Evolutionary conservation across 2,888 invertebrate species (phyloP).

Genomic region (Aporophyla nigra): DNA sequence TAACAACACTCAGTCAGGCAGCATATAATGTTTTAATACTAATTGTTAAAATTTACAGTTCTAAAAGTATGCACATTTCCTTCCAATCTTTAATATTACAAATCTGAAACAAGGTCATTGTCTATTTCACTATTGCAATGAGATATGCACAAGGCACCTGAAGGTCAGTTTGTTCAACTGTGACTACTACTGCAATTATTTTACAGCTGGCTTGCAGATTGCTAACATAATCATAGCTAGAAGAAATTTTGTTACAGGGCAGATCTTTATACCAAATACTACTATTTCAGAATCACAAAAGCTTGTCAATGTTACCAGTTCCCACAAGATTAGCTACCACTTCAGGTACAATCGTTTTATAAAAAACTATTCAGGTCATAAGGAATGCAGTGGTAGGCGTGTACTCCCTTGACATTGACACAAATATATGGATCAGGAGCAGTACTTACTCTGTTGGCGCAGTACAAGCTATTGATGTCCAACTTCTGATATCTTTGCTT

Average conservation of each 20-base stretch:
- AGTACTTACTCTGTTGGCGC: slow-evolving; percentile 94
- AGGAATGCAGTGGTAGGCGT: slow-evolving; percentile 56
- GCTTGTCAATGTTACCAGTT: neutral
- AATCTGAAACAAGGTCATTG: slow-evolving; percentile 65
- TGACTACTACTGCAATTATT: slow-evolving; percentile 51
- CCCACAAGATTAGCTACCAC: neutral
- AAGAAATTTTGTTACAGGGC: slow-evolving; percentile 3
- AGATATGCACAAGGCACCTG: slow-evolving; percentile 58
- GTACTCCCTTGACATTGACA: slow-evolving; percentile 55
- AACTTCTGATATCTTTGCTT: slow-evolving; percentile 99
- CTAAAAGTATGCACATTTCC: slow-evolving; percentile 16
- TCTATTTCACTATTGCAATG: slow-evolving; percentile 60
- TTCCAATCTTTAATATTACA: slow-evolving; percentile 20
- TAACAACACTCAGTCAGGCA: slow-evolving; percentile 23
- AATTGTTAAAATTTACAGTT: neutral
- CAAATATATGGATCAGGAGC: slow-evolving; percentile 24
- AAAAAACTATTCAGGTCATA: slow-evolving; percentile 23
- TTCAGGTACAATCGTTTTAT: neutral
- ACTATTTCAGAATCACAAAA: neutral
- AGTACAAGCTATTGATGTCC: slow-evolving; percentile 99
- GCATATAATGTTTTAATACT: neutral
- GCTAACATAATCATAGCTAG: slow-evolving; percentile 6
- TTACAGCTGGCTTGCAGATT: slow-evolving; percentile 29
- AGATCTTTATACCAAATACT: neutral
- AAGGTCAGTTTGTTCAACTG: slow-evolving; percentile 72